Evolutionary conservation across 2,113 vertebrate genomes (phyloP).

Genomic region (Brienomyrus brachyistius): DNA sequence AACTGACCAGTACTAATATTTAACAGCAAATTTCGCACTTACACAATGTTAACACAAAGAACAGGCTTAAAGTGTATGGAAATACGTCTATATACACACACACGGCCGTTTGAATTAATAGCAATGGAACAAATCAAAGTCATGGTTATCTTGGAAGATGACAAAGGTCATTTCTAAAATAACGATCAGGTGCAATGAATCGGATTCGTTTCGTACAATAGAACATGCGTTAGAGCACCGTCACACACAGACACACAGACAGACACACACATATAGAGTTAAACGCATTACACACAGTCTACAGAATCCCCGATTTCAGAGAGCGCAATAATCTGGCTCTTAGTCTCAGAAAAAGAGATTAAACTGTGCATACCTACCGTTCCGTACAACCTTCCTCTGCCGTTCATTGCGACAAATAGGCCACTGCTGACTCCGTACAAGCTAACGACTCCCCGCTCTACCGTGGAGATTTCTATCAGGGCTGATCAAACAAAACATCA

Average conservation of each 20-base stretch:
- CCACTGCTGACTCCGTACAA: conserved; percentile 80
- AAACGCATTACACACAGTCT: background rate
- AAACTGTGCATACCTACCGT: conserved; percentile 73
- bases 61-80: background rate
- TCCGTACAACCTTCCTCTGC: conserved; percentile 79
- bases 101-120: background rate
- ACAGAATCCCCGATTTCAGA: background rate
- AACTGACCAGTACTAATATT: background rate
- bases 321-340: background rate
- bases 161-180: background rate
- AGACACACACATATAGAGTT: background rate
- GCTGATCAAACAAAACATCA: conserved; percentile 58
- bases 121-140: background rate
- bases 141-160: background rate
- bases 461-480: conserved; percentile 90
- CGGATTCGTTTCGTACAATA: background rate
- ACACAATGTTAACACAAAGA: background rate
- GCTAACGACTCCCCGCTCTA: conserved; percentile 88
- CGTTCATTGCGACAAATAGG: conserved; percentile 88
- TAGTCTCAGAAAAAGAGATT: conserved; percentile 26
- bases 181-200: background rate
- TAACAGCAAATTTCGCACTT: background rate
- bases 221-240: background rate
- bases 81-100: background rate
- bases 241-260: background rate